Percentiles rank a stretch among this genome's conserved stretches.
phyloP scores from a whole-genome alignment of 1,140 invertebrate genomes.

The Drosophila eugracilis region DNA sequence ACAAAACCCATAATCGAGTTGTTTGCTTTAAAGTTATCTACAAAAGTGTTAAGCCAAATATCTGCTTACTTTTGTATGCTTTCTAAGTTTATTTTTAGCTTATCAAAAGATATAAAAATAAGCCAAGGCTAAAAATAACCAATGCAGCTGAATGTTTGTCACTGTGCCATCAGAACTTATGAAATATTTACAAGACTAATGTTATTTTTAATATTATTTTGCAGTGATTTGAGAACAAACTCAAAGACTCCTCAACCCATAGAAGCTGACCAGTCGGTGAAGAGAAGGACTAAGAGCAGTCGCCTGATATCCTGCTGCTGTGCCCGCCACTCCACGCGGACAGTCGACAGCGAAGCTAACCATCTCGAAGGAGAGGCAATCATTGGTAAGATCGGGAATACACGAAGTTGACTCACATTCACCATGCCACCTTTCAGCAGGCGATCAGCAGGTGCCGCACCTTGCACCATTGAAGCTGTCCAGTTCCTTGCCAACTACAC shows the following conservation, averaged over 20 bases:
- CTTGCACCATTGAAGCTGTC: slow-evolving; percentile 39
- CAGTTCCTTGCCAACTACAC: slow-evolving; percentile 61
- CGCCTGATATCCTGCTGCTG: slow-evolving; percentile 47
- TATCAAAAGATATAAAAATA: background rate
- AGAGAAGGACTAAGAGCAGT: slow-evolving; percentile 36
- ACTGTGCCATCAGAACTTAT: background rate
- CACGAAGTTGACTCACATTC: slow-evolving; percentile 1
- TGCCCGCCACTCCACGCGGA: slow-evolving; percentile 41
- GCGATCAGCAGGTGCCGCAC: slow-evolving; percentile 15
- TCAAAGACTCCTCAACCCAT: background rate
- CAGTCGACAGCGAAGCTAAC: slow-evolving; percentile 29
- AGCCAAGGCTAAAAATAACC: background rate
- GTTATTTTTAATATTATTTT: background rate
- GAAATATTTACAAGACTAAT: background rate
- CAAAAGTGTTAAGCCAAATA: slow-evolving; percentile 11
- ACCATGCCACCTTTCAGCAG: slow-evolving; percentile 2
- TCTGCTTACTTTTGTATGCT: background rate
- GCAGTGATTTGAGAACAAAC: slow-evolving; percentile 9
- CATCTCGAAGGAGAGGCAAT: slow-evolving; percentile 4
- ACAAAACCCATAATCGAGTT: too few species aligned
- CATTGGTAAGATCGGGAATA: slow-evolving; percentile 9
- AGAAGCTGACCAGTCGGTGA: slow-evolving; percentile 9
- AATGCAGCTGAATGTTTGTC: background rate
- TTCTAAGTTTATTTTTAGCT: background rate
- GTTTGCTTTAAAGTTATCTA: slow-evolving; percentile 2